Base-by-base conservation (phyloP, 1,140 invertebrate species). In the Bactericera cockerelli region DNA sequence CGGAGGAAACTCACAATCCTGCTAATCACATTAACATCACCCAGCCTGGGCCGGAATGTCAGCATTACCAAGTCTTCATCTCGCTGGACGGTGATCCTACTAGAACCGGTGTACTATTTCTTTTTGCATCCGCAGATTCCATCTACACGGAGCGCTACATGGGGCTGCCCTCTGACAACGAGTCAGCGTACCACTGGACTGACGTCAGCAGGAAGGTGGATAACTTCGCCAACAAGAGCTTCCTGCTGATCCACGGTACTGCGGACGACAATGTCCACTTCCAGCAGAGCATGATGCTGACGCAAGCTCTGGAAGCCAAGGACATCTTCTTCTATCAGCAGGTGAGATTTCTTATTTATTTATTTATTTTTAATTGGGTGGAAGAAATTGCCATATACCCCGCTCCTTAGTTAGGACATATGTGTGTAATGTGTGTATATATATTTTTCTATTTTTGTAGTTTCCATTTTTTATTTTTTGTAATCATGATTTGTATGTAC, bases 121-220 rank as follows among this genome's bases (percentile, higher is more conserved):
- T 49, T 65, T 62, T 63, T 53, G 53, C 67, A n/a, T n/a, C 76
- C 77, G 42, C 70, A 97, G 93, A 97, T 75, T 89, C 92, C n/a
- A 89, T 93, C 67, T 96, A 96, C 69, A 93, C 93, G 1, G 93
- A 97, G 68, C 76, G 92, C 25, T 95, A 89, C 70, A 95, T 96
- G 92, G 89, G 89, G n/a, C 71, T 86, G 14, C 90, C 91, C 6
- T 72, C 76, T 24, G 88, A 92, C 65, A 94, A 94, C 71, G 66
- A 77, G 8, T 62, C 71, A 1, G 89, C 83, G n/a, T 95, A 96
- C 69, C 72, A 82, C 70, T 63, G 79, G 67, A 77, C 83, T 67
- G 80, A 87, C 74, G 67, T 93, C 63, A 68, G 78, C 61, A 71
- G 76, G 68, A 72, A 86, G 64, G 81, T 84, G 24, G 79, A 83